A percentile compares a stretch with the other conserved stretches of the same genome.
phyloP scores from a whole-genome alignment of 2,797 vertebrate genomes.

The Diglossa cyanea region DNA sequence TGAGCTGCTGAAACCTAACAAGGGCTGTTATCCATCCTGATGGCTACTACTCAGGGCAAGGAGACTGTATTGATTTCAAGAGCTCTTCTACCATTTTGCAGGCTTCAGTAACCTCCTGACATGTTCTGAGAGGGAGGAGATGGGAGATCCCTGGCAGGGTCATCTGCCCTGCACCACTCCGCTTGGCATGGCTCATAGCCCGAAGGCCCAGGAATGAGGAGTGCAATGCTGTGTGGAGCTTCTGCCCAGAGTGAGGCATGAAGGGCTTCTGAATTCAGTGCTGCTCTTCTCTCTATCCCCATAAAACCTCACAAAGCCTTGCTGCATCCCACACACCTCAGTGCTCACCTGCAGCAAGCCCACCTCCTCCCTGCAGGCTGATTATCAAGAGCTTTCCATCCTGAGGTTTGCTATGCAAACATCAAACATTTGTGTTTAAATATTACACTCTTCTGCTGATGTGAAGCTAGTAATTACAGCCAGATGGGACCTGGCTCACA shows the following conservation, averaged over 20 bases:
- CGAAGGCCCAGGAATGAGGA: background rate
- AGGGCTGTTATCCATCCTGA: background rate
- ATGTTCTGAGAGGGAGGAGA: background rate
- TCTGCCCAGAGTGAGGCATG: rapidly evolving
- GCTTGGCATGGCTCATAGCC: rapidly evolving
- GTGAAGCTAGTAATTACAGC: slow-evolving; percentile 68
- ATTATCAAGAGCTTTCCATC: slow-evolving; percentile 58
- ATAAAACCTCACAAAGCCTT: background rate
- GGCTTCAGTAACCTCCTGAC: background rate
- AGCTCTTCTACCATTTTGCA: background rate
- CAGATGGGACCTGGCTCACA: slow-evolving; percentile 65
- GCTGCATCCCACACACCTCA: background rate
- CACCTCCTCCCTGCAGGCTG: slow-evolving; percentile 4
- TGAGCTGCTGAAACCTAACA: background rate
- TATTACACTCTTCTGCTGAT: slow-evolving; percentile 62
- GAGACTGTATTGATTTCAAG: background rate
- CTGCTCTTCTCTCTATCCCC: background rate
- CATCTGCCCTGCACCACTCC: background rate
- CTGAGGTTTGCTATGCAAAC: slow-evolving; percentile 64
- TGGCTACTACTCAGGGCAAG: background rate
- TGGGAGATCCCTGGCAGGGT: background rate
- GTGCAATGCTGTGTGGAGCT: background rate
- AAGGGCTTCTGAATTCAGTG: background rate
- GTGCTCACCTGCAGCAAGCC: slow-evolving; percentile 3
- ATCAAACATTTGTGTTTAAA: slow-evolving; percentile 67